phyloP scores from a whole-genome alignment of 2,113 vertebrate genomes.

The Calyptomena viridis region DNA sequence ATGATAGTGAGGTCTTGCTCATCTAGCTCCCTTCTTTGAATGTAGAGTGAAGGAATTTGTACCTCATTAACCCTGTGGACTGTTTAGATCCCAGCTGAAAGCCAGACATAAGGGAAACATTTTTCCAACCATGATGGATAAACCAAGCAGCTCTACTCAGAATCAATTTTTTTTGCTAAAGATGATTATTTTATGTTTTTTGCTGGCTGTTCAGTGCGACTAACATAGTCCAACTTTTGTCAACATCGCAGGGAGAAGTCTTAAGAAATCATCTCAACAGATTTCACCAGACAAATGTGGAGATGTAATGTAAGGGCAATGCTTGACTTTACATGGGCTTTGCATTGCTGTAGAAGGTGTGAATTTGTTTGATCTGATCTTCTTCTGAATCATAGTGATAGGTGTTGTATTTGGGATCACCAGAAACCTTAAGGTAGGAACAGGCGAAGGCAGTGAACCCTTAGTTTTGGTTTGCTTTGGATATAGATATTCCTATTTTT shows the following conservation, averaged over 20 bases:
- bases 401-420: neutral
- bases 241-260: neutral
- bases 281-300: neutral
- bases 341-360: neutral
- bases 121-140: neutral
- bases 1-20: neutral
- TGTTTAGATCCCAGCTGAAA: neutral
- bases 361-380: neutral
- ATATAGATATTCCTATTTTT: neutral
- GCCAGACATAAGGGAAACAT: neutral
- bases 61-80: fast-evolving
- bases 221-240: neutral
- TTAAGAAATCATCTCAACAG: neutral
- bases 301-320: neutral
- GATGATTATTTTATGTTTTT: neutral
- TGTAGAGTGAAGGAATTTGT: neutral
- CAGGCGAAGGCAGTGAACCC: neutral
- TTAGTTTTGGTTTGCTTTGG: neutral
- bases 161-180: neutral
- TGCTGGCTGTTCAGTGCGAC: neutral
- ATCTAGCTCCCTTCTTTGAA: neutral
- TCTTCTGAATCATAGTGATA: neutral
- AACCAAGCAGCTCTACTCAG: neutral
- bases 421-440: neutral
- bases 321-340: neutral